Conservation (phyloP, 1,140 invertebrate genomes). For the Metaphire vulgaris region DNA sequence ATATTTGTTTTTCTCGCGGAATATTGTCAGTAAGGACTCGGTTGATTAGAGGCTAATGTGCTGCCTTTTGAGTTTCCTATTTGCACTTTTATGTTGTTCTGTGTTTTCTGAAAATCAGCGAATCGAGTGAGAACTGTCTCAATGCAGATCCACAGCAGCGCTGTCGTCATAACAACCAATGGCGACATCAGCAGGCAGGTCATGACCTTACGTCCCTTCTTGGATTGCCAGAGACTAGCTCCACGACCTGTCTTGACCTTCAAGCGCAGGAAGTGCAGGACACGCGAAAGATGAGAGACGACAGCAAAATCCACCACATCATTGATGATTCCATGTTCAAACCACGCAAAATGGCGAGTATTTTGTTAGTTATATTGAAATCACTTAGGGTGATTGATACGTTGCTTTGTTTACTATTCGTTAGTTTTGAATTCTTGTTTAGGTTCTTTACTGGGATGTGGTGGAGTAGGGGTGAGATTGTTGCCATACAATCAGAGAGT, state of each 20-base stretch:
- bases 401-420: too few species aligned
- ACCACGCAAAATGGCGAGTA: constrained; percentile 75
- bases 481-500: too few species aligned
- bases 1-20: too few species aligned
- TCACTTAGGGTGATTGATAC: too few species aligned
- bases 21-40: too few species aligned
- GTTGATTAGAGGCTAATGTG: too few species aligned
- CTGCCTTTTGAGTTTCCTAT: too few species aligned
- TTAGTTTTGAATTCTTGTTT: too few species aligned
- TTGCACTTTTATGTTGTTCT: too few species aligned
- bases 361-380: too few species aligned
- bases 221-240: background rate
- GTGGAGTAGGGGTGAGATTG: too few species aligned
- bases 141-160: background rate
- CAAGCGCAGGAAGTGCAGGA: constrained; percentile 87
- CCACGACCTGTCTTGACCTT: constrained; percentile 63
- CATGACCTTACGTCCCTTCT: background rate
- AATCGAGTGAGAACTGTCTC: background rate
- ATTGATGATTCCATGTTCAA: constrained; percentile 82
- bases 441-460: too few species aligned
- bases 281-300: constrained; percentile 79
- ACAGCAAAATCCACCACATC: constrained; percentile 85
- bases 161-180: background rate
- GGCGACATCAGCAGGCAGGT: background rate
- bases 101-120: background rate